Conservation (phyloP, 2,888 invertebrate species). For the Monopis laevigella region DNA sequence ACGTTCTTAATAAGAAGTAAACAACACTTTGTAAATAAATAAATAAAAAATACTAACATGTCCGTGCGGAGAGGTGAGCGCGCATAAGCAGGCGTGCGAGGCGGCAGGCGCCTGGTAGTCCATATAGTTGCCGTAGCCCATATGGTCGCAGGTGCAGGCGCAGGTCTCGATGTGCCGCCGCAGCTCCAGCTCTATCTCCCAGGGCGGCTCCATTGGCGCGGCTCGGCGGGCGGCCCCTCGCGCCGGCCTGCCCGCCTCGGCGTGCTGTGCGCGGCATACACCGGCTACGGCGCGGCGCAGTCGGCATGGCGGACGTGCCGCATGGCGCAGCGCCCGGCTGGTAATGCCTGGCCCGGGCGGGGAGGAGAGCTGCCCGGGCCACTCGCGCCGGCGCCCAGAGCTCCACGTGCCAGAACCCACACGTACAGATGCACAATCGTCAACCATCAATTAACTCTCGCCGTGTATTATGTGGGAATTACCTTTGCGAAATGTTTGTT, state of each 20-base stretch:
- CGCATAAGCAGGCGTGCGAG: slow-evolving; percentile 61
- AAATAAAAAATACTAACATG: slow-evolving; percentile 56
- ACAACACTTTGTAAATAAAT: too few relatives aligned
- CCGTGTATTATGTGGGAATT: slow-evolving; percentile 15
- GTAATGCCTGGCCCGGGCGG: slow-evolving; percentile 42
- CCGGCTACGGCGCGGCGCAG: slow-evolving; percentile 56
- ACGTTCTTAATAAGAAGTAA: too few relatives aligned
- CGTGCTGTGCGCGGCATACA: slow-evolving; percentile 40
- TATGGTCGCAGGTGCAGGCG: slow-evolving; percentile 91
- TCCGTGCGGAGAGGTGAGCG: slow-evolving; percentile 62
- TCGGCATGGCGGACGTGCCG: slow-evolving; percentile 24
- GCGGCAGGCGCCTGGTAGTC: slow-evolving; percentile 78
- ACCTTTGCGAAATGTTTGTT: not conserved
- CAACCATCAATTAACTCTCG: slow-evolving; percentile 46
- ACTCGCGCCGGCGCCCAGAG: slow-evolving; percentile 25
- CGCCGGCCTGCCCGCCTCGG: slow-evolving; percentile 45
- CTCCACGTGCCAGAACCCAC: slow-evolving; percentile 22
- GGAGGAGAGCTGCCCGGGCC: slow-evolving; percentile 30
- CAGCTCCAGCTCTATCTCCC: slow-evolving; percentile 84
- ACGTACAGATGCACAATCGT: slow-evolving; percentile 43
- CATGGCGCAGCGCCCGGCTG: slow-evolving; percentile 24
- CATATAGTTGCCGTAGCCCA: slow-evolving; percentile 93
- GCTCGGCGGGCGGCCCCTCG: slow-evolving; percentile 29
- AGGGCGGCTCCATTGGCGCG: slow-evolving; percentile 63
- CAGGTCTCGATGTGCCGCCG: slow-evolving; percentile 89